Evolutionary conservation across 1,140 invertebrate species (phyloP).

Genomic region (Pogonomyrmex barbatus): DNA sequence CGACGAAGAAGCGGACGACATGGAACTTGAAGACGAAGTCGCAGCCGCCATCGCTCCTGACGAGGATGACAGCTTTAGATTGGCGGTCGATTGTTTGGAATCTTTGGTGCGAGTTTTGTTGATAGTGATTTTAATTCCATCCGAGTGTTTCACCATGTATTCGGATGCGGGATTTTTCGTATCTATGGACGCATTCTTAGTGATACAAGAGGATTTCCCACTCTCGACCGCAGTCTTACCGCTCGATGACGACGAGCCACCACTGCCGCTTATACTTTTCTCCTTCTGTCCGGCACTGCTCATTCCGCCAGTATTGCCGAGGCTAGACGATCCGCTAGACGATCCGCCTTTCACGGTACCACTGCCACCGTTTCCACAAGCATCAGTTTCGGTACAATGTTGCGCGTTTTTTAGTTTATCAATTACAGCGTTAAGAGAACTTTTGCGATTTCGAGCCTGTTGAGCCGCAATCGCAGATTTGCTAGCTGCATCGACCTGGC

Average conservation of each 20-base stretch:
- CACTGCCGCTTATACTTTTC: conserved; percentile 67
- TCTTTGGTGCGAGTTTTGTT: conserved; percentile 93
- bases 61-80: conserved; percentile 78
- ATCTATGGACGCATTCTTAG: conserved; percentile 87
- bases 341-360: conserved; percentile 83
- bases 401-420: conserved; percentile 94
- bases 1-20: conserved; percentile 40
- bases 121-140: conserved; percentile 95
- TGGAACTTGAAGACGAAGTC: conserved; percentile 53
- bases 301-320: conserved; percentile 60
- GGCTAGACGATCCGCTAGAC: conserved; percentile 64
- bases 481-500: conserved; percentile 86
- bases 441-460: conserved; percentile 89
- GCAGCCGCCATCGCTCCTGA: conserved; percentile 58
- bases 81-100: conserved; percentile 85
- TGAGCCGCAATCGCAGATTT: conserved; percentile 86
- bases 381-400: conserved; percentile 86
- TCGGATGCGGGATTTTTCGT: conserved; percentile 90
- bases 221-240: conserved; percentile 80
- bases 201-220: conserved; percentile 84
- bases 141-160: conserved; percentile 94
- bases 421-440: conserved; percentile 93
- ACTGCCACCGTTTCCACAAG: conserved; percentile 79
- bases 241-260: conserved; percentile 71
- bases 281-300: conserved; percentile 74